phyloP scores from a whole-genome alignment of 2,797 vertebrate species.

The Toxotes lorentzi region DNA sequence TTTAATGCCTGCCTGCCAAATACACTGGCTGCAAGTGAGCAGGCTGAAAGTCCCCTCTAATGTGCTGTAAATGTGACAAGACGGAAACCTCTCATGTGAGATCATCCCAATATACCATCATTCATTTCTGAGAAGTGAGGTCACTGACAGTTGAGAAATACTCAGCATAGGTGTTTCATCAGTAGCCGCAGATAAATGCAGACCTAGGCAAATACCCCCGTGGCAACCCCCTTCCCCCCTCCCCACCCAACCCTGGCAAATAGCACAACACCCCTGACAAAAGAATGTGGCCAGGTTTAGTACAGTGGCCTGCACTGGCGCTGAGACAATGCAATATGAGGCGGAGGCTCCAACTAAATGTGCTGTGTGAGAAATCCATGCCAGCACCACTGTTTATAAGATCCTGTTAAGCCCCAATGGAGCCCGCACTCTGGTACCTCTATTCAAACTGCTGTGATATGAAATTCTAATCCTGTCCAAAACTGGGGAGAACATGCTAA shows the following conservation, averaged over 20 bases:
- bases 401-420: conserved; percentile 65
- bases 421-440: conserved; percentile 52
- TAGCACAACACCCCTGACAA: conserved; percentile 58
- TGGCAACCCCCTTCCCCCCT: conserved; percentile 18
- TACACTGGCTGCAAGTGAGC: conserved; percentile 44
- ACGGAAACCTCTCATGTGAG: conserved; percentile 66
- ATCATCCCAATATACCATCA: conserved; percentile 60
- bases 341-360: conserved; percentile 65
- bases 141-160: conserved; percentile 77
- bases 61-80: conserved; percentile 71
- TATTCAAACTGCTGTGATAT: conserved; percentile 69
- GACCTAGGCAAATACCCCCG: conserved; percentile 58
- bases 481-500: conserved; percentile 49
- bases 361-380: conserved; percentile 57
- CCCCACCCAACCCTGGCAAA: conserved; percentile 45
- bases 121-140: conserved; percentile 74
- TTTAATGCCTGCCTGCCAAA: conserved; percentile 63
- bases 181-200: conserved; percentile 60
- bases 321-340: conserved; percentile 69
- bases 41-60: conserved; percentile 57
- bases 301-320: conserved; percentile 53
- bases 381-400: conserved; percentile 59
- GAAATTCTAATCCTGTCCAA: conserved; percentile 63
- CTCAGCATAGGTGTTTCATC: conserved; percentile 73
- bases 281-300: conserved; percentile 72